Percentiles rank a stretch among this genome's conserved stretches.
Conservation (phyloP, 92 coral and sea anemone species). For the Epizoanthus ramosus region DNA sequence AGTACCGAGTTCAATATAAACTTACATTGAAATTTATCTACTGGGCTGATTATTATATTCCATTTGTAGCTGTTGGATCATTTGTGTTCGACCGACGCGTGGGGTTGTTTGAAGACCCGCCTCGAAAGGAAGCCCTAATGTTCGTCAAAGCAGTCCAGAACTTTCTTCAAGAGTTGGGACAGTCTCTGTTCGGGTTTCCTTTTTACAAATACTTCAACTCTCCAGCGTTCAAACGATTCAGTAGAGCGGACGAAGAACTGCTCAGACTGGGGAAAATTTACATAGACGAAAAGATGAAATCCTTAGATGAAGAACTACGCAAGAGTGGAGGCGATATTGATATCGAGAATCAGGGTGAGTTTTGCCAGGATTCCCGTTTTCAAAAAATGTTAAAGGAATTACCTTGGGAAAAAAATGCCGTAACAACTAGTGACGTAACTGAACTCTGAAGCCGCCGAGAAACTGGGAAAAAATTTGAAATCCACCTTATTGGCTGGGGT, state of each 20-base stretch:
- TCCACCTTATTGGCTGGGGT: too few relatives aligned
- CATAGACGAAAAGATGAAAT: conserved; percentile 38
- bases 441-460: too few relatives aligned
- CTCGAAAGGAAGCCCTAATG: conserved; percentile 32
- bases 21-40: too few relatives aligned
- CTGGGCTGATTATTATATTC: neutral
- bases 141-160: conserved; percentile 21
- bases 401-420: too few relatives aligned
- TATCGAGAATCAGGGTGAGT: conserved; percentile 40
- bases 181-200: conserved; percentile 33
- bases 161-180: conserved; percentile 27
- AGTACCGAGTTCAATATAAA: too few relatives aligned
- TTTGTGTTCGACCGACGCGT: conserved; percentile 52
- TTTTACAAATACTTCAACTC: conserved; percentile 31
- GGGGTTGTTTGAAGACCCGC: conserved; percentile 52
- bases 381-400: neutral
- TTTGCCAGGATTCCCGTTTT: neutral
- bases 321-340: conserved; percentile 18
- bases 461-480: too few relatives aligned
- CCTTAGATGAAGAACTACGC: conserved; percentile 26
- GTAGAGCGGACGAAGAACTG: conserved; percentile 27
- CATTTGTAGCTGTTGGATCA: conserved; percentile 47
- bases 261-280: conserved; percentile 9
- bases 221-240: conserved; percentile 40
- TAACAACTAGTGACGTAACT: too few relatives aligned